A percentile compares a stretch with the other conserved stretches of the same genome.
phyloP scores from a whole-genome alignment of 1,140 invertebrate genomes.

The Radopholus similis region DNA sequence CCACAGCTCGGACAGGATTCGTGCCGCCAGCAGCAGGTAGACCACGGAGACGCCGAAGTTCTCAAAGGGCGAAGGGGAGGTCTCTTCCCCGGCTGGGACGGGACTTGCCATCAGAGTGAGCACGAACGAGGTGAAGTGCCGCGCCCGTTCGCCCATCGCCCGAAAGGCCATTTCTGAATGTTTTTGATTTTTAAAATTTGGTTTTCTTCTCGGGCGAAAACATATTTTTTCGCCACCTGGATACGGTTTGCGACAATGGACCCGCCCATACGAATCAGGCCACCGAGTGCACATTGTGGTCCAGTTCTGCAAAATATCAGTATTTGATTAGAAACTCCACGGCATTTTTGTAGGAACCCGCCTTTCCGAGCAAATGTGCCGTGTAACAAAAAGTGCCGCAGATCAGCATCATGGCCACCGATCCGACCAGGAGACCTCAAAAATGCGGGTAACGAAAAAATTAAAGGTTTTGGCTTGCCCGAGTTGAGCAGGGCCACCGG shows the following conservation, averaged over 20 bases:
- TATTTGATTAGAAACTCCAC: background rate
- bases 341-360: background rate
- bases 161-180: slow-evolving; percentile 48
- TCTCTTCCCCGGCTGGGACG: background rate
- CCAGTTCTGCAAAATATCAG: slow-evolving; percentile 30
- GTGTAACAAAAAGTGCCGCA: slow-evolving; percentile 37
- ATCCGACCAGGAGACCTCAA: slow-evolving; percentile 27
- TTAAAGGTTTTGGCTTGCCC: slow-evolving; percentile 17
- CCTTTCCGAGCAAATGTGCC: slow-evolving; percentile 44
- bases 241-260: slow-evolving; percentile 48
- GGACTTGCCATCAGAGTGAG: slow-evolving; percentile 17
- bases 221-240: slow-evolving; percentile 12
- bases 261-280: slow-evolving; percentile 28
- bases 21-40: slow-evolving; percentile 45
- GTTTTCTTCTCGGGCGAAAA: background rate
- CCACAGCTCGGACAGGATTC: slow-evolving; percentile 41
- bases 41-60: slow-evolving; percentile 44
- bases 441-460: slow-evolving; percentile 9
- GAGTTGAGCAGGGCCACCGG: slow-evolving; percentile 44
- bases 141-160: slow-evolving; percentile 31
- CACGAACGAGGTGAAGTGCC: slow-evolving; percentile 19
- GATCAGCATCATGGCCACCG: slow-evolving; percentile 28
- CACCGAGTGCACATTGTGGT: slow-evolving; percentile 33
- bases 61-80: background rate
- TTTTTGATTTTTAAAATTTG: slow-evolving; percentile 16